Evolutionary conservation across 2,888 invertebrate species (phyloP), one percentile per base, ranked within the genome.

Genomic region (Drosophila pegasa): DNA sequence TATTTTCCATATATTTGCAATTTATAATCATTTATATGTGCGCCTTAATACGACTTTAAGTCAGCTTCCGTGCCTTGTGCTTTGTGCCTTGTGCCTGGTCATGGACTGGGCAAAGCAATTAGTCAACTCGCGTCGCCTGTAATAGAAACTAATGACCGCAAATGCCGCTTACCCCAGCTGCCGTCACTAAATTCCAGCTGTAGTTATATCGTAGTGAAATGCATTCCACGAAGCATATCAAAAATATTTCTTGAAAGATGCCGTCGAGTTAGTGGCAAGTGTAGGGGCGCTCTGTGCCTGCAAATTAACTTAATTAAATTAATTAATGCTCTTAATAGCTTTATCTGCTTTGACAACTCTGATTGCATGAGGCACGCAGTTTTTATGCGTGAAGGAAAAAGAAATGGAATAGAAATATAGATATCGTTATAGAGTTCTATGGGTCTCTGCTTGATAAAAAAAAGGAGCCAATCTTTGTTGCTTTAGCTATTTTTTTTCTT

Each of bases 281-380:
- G 40, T 45, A 20, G 59, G 47, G 52, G 48, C 52, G 41, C 20
- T 37, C 31, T 52, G 35, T 76, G 45, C 54, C 29, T 12, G 75
- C 72, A 77, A 79, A 82, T 79, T 68, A 73, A 63, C 78, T 85
- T 73, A 69, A 85, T 82, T 79, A 71, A 65, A 73, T 63, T 66
- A 65, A 78, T 60, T 56, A 37, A 57, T 59, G 54, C 41, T 61
- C 64, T 67, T 82, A 78, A 81, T 84, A 71, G 75, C 85, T 77
- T 73, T 64, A 82, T 85, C 51, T 67, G 59, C 57, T 60, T 57
- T 77, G 77, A 79, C 74, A 76, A 65, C 60, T 63, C 35, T 71
- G 77, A 77, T 77, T 77, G 73, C 61, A 61, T 33, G 9, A 22
- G 20, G 41, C 71, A 64, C 64, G 58, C 64, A 71, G 31, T 60